These are phyloP conservation scores for Diachasmimorpha longicaudata DNA, from an alignment of 1,140 invertebrate species.

Conservation along the genomic window DNA sequence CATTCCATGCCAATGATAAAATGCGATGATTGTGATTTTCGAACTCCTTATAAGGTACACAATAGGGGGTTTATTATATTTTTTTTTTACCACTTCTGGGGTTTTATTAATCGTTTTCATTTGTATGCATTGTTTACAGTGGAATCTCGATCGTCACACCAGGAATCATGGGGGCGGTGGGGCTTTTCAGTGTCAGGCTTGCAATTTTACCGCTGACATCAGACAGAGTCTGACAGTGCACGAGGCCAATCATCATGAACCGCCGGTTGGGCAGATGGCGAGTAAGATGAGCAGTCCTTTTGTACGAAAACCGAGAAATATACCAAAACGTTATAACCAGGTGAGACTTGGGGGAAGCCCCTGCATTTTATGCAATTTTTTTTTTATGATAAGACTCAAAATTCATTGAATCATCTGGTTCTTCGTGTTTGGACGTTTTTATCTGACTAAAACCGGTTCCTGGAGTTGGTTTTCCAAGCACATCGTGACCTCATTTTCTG, in stretches of 20 bases:
- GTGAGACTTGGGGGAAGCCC: conserved; percentile 30
- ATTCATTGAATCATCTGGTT: too few species aligned
- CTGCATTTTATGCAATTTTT: background rate
- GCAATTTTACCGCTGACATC: conserved; percentile 91
- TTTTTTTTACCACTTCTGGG: background rate
- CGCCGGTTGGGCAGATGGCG: conserved; percentile 70
- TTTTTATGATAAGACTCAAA: too few species aligned
- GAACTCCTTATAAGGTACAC: conserved; percentile 80
- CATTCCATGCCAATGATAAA: conserved; percentile 93
- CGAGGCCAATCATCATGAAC: conserved; percentile 87
- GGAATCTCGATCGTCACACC: conserved; percentile 92
- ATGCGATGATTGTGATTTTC: conserved; percentile 91
- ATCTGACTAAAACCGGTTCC: background rate
- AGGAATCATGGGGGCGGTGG: conserved; percentile 87
- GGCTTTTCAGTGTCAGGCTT: conserved; percentile 82
- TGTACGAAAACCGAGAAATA: conserved; percentile 60
- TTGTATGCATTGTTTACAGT: conserved; percentile 50
- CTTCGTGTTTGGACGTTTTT: background rate
- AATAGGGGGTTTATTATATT: background rate
- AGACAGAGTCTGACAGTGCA: conserved; percentile 92
- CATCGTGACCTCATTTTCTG: background rate
- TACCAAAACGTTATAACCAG: conserved; percentile 59
- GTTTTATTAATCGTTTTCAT: background rate
- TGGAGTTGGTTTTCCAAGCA: background rate
- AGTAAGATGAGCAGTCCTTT: conserved; percentile 56